A percentile compares a stretch with the other conserved stretches of the same genome.
Evolutionary conservation across 2,797 vertebrate genomes (phyloP).

Genomic region (Pseudochaenichthys georgianus): DNA sequence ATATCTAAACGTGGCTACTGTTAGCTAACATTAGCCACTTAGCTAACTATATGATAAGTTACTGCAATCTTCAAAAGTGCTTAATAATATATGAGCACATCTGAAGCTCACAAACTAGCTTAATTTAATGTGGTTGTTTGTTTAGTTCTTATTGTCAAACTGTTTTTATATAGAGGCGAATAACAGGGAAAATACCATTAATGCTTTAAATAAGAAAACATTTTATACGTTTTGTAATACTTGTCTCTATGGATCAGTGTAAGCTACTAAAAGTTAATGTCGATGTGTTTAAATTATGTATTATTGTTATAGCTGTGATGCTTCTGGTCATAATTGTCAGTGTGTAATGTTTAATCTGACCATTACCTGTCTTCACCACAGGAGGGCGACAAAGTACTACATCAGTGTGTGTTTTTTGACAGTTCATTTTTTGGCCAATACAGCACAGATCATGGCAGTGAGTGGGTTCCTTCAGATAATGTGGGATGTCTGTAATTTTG

Average conservation of each 20-base stretch:
- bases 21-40: too few species aligned
- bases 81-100: too few species aligned
- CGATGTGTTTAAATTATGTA: neutral
- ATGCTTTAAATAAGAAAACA: neutral
- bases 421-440: neutral
- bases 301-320: neutral
- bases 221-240: too few species aligned
- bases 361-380: conserved; percentile 1
- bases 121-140: too few species aligned
- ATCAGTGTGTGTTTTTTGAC: neutral
- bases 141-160: neutral
- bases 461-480: too few species aligned
- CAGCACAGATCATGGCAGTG: too few species aligned
- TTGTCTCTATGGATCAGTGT: neutral
- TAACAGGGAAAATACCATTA: neutral
- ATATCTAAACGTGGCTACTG: neutral
- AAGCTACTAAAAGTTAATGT: neutral
- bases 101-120: too few species aligned
- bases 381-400: neutral
- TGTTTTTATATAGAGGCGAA: neutral
- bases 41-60: too few species aligned
- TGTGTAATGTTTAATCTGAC: neutral
- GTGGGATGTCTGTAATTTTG: neutral
- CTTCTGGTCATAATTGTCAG: neutral
- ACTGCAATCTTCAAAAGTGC: neutral